phyloP scores from a whole-genome alignment of 2,888 invertebrate species.

The Polyommatus icarus region DNA sequence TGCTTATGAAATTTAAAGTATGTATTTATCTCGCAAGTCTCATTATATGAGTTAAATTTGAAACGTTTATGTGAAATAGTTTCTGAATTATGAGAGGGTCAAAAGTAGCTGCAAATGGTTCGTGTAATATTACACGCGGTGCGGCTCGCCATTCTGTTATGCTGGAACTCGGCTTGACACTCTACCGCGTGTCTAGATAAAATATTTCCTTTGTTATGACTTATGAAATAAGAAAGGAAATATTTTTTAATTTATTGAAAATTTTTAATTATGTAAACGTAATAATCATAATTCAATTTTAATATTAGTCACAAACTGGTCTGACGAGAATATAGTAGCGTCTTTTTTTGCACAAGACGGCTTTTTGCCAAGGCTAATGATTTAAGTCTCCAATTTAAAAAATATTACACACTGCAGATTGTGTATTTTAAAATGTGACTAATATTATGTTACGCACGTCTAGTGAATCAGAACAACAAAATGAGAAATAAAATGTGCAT shows the following conservation, averaged over 20 bases:
- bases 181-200: too few relatives aligned
- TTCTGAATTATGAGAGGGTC: too few relatives aligned
- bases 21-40: too few relatives aligned
- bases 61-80: too few relatives aligned
- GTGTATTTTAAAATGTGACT: slow-evolving; percentile 19
- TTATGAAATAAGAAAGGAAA: neutral
- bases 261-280: neutral
- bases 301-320: slow-evolving; percentile 18
- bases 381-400: slow-evolving; percentile 9
- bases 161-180: too few relatives aligned
- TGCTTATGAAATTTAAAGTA: too few relatives aligned
- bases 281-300: neutral
- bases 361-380: slow-evolving; percentile 22
- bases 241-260: too few relatives aligned
- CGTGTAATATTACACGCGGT: too few relatives aligned
- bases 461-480: neutral
- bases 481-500: neutral
- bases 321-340: slow-evolving; percentile 4
- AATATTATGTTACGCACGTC: neutral
- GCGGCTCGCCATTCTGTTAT: too few relatives aligned
- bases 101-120: too few relatives aligned
- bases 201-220: neutral
- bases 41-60: too few relatives aligned
- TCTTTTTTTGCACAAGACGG: slow-evolving; percentile 14
- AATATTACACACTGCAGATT: neutral